Base-by-base conservation (phyloP, 2,888 invertebrate genomes). In the Oligia fasciuncula region DNA sequence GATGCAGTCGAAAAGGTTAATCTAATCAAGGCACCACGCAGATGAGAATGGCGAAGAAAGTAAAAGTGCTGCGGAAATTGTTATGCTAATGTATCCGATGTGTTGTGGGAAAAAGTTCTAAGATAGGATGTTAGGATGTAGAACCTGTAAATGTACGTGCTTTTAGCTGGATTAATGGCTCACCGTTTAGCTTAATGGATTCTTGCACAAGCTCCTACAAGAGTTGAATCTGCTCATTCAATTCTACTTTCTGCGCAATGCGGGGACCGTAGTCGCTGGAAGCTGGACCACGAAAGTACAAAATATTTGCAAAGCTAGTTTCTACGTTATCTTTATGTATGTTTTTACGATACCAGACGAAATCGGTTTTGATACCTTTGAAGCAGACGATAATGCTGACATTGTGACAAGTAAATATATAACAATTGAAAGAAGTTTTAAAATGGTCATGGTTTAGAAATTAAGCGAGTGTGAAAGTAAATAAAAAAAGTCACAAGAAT, bases 41-140 rank as follows among this genome's bases (percentile, higher is more conserved):
- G 77, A 81, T 68, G 77, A 71, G 69, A 82, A 80, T 84, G 73
- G 74, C 9, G 65, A 86, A 77, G 85, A 85, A 88, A 88, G 88
- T 88, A 86, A 87, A 81, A 86, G 85, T 81, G 67, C 57, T 66
- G 71, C 74, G 84, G 85, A 85, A 82, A 87, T 89, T 81, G 70
- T 81, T 83, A 73, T 84, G 80, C 62, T 82, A 80, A 86, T 87
- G 80, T 85, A 76, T 80, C 77, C 79, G 73, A 79, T 78, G 68
- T 71, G 77, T 19, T 75, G 80, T 85, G 80, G 77, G 76, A 83
- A 85, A 82, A 79, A 75, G 46, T 80, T 73, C 72, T 80, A 49
- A 51, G 57, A 6, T 49, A 60, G 62, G 54, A 68, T 77, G 77
- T 57, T 60, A 65, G 69, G 57, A 68, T 79, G 74, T 67, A 65